Conservation (phyloP, 2,113 vertebrate genomes). For the Atractosteus spatula region DNA sequence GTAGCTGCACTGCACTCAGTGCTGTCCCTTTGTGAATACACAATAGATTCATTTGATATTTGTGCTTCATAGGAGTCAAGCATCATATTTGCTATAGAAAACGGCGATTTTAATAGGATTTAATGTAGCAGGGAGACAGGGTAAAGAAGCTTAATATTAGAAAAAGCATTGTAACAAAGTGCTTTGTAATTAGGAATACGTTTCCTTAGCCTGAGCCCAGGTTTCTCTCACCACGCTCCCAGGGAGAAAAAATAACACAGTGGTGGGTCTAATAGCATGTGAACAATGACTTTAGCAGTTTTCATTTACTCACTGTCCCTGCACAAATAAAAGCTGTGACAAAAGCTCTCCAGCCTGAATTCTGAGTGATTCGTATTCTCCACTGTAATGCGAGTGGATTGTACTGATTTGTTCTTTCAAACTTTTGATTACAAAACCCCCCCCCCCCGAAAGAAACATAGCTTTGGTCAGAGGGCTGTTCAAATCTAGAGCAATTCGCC, state of each 20-base stretch:
- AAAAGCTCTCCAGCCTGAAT: constrained; percentile 1
- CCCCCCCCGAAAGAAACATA: background rate
- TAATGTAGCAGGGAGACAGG: background rate
- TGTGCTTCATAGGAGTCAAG: background rate
- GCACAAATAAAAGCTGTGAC: background rate
- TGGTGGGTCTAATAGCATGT: constrained; percentile 1
- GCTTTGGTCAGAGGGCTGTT: background rate
- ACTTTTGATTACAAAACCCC: background rate
- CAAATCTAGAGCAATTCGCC: background rate
- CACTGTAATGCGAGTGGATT: background rate
- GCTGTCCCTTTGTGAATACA: background rate
- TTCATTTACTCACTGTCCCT: background rate
- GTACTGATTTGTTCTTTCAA: background rate
- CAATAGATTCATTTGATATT: background rate
- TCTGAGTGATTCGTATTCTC: background rate
- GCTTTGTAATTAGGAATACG: constrained; percentile 11
- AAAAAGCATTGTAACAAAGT: background rate
- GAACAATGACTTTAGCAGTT: constrained; percentile 10
- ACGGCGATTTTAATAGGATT: constrained; percentile 10
- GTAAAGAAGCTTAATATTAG: constrained; percentile 1
- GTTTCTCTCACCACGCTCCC: background rate
- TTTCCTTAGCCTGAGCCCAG: background rate
- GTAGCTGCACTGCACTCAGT: no score
- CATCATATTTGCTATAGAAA: background rate
- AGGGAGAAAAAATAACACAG: constrained; percentile 9